Evolutionary conservation across 1,140 invertebrate species (phyloP).

Genomic region (Tetragnatha versicolor): DNA sequence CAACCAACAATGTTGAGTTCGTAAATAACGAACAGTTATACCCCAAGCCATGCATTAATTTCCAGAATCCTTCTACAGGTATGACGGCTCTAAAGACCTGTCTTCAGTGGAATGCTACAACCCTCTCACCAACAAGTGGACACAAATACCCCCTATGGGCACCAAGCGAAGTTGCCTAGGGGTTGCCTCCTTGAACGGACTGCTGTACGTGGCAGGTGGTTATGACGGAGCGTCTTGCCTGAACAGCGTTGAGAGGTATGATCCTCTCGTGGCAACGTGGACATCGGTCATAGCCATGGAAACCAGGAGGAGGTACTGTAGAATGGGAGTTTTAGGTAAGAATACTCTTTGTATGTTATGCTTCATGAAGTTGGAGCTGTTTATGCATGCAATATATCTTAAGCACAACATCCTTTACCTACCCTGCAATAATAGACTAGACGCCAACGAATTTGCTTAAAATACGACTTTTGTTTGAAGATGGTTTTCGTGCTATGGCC

Average conservation of each 20-base stretch:
- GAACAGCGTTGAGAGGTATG: constrained; percentile 72
- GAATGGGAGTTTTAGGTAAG: constrained; percentile 70
- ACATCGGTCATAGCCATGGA: constrained; percentile 74
- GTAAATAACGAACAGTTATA: no score
- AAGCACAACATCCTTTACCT: no score
- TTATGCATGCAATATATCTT: no score
- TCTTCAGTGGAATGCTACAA: constrained; percentile 78
- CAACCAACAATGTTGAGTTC: no score
- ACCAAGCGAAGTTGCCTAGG: constrained; percentile 80
- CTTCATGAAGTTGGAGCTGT: no score
- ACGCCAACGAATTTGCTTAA: no score
- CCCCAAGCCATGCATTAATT: no score
- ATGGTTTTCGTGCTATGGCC: no score
- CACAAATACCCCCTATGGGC: constrained; percentile 73
- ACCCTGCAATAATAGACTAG: no score
- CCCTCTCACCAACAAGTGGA: constrained; percentile 75
- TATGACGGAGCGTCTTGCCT: constrained; percentile 76
- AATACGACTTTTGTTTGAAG: no score
- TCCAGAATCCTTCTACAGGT: constrained; percentile 67
- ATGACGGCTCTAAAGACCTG: constrained; percentile 78
- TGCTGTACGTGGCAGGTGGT: constrained; percentile 84
- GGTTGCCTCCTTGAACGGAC: constrained; percentile 78
- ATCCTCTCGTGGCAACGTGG: constrained; percentile 72
- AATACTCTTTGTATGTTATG: background rate
- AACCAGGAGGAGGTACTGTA: constrained; percentile 71